These are phyloP conservation scores for Ornithoptera alexandrae DNA, from an alignment of 2,888 invertebrate species.

Conservation along the genomic window DNA sequence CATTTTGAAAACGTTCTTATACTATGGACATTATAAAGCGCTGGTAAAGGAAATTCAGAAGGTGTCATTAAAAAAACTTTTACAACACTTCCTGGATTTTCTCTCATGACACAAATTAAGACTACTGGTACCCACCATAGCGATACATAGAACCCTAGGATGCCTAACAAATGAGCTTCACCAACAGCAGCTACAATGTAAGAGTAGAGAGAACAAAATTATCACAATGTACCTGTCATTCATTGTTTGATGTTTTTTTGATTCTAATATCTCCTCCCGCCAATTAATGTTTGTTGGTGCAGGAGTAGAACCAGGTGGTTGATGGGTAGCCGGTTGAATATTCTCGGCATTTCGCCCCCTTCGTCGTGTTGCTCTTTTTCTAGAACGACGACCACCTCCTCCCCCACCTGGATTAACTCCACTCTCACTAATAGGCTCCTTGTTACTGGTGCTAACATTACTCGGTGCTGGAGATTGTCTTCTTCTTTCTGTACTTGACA, in stretches of 20 bases:
- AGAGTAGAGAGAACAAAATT: not conserved
- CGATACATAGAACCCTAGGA: too few species aligned
- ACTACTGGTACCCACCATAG: too few species aligned
- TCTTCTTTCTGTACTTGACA: conserved; percentile 58
- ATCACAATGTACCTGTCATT: conserved; percentile 56
- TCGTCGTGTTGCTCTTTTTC: conserved; percentile 41
- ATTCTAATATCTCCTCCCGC: conserved; percentile 74
- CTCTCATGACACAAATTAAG: too few species aligned
- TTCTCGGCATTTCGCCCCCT: conserved; percentile 43
- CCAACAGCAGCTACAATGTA: too few species aligned
- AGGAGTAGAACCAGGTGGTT: conserved; percentile 42
- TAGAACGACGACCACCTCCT: conserved; percentile 36
- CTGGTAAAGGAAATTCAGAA: too few species aligned
- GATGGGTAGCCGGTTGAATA: conserved; percentile 44
- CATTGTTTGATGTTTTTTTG: conserved; percentile 57
- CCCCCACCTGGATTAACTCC: conserved; percentile 31
- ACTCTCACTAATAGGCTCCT: conserved; percentile 28
- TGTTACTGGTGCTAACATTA: conserved; percentile 22
- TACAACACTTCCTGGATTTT: too few species aligned
- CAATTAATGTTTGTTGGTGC: conserved; percentile 60
- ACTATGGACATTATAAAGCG: too few species aligned
- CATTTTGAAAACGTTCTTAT: too few species aligned
- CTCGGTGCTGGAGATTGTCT: conserved; percentile 53
- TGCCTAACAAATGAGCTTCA: too few species aligned
- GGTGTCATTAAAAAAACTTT: too few species aligned